Base-by-base conservation (phyloP, 1,140 invertebrate species). In the Hypsibius dujardini region DNA sequence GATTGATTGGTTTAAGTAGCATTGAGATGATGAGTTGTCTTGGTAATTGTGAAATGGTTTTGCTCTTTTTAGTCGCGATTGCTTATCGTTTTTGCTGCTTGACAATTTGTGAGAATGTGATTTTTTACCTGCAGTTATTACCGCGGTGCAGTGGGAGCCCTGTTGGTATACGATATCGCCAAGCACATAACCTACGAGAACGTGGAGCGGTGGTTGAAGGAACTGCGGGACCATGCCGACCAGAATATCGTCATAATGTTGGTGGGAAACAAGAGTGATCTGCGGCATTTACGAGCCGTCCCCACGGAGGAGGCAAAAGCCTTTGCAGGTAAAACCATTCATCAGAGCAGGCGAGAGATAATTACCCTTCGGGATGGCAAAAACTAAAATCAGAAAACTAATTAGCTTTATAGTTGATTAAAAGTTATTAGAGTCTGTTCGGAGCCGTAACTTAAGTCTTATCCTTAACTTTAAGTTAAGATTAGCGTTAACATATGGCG, bases 101-200 rank as follows among this genome's bases (percentile, higher is more conserved):
- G 7, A 56, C n/a, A 56, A 56, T 56, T 56, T 7, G 7, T 7
- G n/a, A 7, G n/a, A 7, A 7, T 7, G n/a, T 56, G 7, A 7
- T 56, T 56, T n/a, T 56, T 7, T 69, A 46, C 71, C 70, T 75
- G 72, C 75, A 85, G 85, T 71, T 89, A 96, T 81, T 96, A 96
- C 81, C 85, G 93, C 76, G 93, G 93, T 77, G 93, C 93, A 62
- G 93, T 96, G 59, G 93, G 93, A 70, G 93, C 93, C 69, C 83
- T 96, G 50, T 84, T 97, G 72, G 94, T 96, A 42, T 96, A 96
- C 80, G 94, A 99, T 82, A 98, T 99, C 78, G 95, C 95, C 46
- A 98, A 98, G 82, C 95, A 98, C 82, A 84, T 98, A 77, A 98
- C 95, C 1, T 98, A 98, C 79, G 95, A 98, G 83, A 98, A 98